phyloP scores from a whole-genome alignment of 2,888 invertebrate genomes.

The Lasioglossum calceatum region DNA sequence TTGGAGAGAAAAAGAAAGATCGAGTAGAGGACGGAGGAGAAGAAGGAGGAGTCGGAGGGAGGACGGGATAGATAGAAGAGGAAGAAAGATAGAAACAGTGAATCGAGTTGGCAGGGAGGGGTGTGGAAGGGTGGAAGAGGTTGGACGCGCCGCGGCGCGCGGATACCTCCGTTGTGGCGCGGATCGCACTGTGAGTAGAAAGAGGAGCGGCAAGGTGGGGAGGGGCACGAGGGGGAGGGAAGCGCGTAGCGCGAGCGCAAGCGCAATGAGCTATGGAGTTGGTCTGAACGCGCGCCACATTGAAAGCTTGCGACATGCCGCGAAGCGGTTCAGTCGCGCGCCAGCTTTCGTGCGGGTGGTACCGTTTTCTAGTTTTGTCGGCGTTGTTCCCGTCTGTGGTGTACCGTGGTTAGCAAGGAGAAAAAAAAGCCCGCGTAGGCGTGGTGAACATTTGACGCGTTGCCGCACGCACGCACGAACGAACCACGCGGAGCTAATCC shows the following conservation, averaged over 20 bases:
- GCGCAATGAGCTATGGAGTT: conserved; percentile 70
- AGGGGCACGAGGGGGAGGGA: conserved; percentile 77
- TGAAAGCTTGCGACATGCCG: conserved; percentile 84
- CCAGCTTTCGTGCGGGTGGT: conserved; percentile 79
- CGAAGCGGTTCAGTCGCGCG: conserved; percentile 82
- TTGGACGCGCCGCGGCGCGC: conserved; percentile 43
- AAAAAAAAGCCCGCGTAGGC: conserved; percentile 61
- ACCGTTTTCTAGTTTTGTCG: conserved; percentile 50
- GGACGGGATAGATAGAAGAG: conserved; percentile 12
- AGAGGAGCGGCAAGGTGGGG: conserved; percentile 22
- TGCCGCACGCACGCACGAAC: conserved; percentile 1
- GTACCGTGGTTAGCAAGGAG: conserved; percentile 38
- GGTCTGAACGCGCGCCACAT: conserved; percentile 79
- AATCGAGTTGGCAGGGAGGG: conserved; percentile 8
- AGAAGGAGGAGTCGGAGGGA: background rate
- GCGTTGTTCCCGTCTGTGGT: conserved; percentile 46
- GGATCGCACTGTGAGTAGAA: conserved; percentile 29
- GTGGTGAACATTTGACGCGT: conserved; percentile 58
- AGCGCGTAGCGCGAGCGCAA: conserved; percentile 73
- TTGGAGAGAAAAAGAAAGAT: background rate
- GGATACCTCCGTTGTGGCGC: conserved; percentile 38
- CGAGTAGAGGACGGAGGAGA: background rate
- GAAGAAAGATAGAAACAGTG: conserved; percentile 26
- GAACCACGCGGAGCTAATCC: conserved; percentile 24
- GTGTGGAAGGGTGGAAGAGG: conserved; percentile 8